Evolutionary conservation across 2,888 invertebrate species (phyloP), one percentile per base, ranked within the genome.

Genomic region (Gonocerus acuteangulatus): DNA sequence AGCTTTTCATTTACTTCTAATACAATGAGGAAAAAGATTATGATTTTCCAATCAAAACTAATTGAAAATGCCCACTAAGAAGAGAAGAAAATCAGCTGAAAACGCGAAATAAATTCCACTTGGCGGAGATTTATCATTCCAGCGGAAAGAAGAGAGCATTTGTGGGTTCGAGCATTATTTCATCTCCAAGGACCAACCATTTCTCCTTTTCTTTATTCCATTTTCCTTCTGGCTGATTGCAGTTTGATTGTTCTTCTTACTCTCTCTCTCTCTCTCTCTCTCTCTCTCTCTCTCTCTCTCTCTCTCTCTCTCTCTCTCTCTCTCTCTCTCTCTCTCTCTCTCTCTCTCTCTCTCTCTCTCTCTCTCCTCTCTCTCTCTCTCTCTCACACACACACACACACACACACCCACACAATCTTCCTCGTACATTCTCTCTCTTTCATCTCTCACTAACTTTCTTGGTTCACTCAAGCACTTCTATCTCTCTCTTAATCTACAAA

Each of bases 221-320:
- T 16, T 16, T 42, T 16, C 44, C n/a, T 42, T 42, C 15, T 42
- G n/a, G n/a, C 18, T 16, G n/a, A 42, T 16, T 42, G 13, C 18
- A 42, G 18, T 42, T 16, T 16, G 18, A n/a, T 16, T 42, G 44
- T 42, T 45, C 18, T 9, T 45, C 45, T 45, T 9, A 18, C 19
- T 45, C 45, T 18, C 18, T 45, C 16, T 45, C 45, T 45, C 45
- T 45, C 45, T 45, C 45, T 45, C 45, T 18, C 45, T 45, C 45
- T 18, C 45, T 45, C 45, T 18, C 45, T 45, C 45, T 45, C 45
- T 45, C 45, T 45, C 45, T 45, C 45, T 45, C 45, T 45, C 45
- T 45, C 45, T 45, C 45, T 45, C 45, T 45, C 45, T 45, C 45
- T 45, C 45, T 45, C 45, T 45, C 45, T 45, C 45, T 45, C 45